These are phyloP conservation scores for Pao palembangensis DNA, from an alignment of 2,113 vertebrate species.

Conservation along the genomic window DNA sequence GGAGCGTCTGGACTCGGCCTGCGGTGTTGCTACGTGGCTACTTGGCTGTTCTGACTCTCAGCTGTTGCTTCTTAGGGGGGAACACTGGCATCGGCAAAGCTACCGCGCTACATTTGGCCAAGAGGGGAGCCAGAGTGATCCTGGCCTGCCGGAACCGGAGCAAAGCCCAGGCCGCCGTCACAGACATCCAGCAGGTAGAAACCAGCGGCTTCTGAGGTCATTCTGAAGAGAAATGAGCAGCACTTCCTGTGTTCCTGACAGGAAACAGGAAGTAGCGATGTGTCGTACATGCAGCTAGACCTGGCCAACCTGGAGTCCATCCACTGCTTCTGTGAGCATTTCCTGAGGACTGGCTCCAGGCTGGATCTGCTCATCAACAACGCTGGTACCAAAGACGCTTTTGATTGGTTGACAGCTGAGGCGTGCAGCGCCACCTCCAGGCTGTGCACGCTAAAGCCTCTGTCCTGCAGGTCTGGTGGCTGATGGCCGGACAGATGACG, in stretches of 20 bases:
- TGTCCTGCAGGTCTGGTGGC: slow-evolving; percentile 74
- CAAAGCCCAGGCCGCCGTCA: slow-evolving; percentile 75
- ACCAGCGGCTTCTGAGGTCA: neutral
- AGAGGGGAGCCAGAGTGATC: slow-evolving; percentile 79
- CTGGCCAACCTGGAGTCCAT: slow-evolving; percentile 59
- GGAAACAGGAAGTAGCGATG: slow-evolving; percentile 60
- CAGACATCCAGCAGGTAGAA: slow-evolving; percentile 78
- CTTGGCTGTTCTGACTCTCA: too few species aligned
- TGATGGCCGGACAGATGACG: slow-evolving; percentile 75
- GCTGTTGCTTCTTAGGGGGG: slow-evolving; percentile 47
- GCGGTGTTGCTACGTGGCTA: too few species aligned
- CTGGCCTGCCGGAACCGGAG: slow-evolving; percentile 78
- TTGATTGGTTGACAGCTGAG: too few species aligned
- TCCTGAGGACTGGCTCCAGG: slow-evolving; percentile 50
- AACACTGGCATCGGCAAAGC: slow-evolving; percentile 73
- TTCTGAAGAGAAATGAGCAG: too few species aligned
- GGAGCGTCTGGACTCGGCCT: too few species aligned
- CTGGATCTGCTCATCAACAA: slow-evolving; percentile 73
- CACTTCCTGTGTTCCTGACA: slow-evolving; percentile 7
- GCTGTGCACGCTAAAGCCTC: neutral
- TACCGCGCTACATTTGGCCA: slow-evolving; percentile 71
- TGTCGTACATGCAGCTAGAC: slow-evolving; percentile 61
- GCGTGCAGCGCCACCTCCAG: neutral
- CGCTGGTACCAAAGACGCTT: slow-evolving; percentile 42
- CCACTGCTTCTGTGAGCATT: slow-evolving; percentile 33